These are phyloP conservation scores for Aphaenogaster floridana DNA, from an alignment of 1,140 invertebrate species.

Conservation along the genomic window DNA sequence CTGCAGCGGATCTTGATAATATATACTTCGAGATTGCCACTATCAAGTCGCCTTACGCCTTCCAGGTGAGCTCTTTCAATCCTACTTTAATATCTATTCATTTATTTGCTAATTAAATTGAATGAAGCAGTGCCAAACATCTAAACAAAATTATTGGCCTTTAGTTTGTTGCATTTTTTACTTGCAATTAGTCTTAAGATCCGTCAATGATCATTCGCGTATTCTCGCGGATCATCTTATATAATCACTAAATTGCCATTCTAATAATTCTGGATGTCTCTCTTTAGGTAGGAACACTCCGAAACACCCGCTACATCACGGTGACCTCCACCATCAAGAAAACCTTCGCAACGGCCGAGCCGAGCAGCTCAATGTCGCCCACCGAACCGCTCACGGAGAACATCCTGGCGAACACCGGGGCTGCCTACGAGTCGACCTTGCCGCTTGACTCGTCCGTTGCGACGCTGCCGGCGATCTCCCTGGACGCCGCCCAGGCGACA, in stretches of 20 bases:
- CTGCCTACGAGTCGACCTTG: conserved; percentile 91
- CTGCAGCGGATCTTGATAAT: conserved; percentile 93
- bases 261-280: not conserved
- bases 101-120: not conserved
- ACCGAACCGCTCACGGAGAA: conserved; percentile 94
- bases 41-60: conserved; percentile 95
- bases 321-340: conserved; percentile 94
- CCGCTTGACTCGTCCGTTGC: conserved; percentile 92
- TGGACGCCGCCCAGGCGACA: conserved; percentile 92
- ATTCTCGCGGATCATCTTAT: not conserved
- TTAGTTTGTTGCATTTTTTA: not conserved
- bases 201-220: not conserved
- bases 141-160: not conserved
- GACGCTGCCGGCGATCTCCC: conserved; percentile 92
- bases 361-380: conserved; percentile 87
- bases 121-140: not conserved
- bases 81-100: not conserved
- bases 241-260: not conserved
- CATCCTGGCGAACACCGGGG: conserved; percentile 92
- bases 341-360: conserved; percentile 89
- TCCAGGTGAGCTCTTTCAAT: conserved; percentile 89
- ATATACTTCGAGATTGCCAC: conserved; percentile 96
- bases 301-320: conserved; percentile 95
- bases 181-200: not conserved
- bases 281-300: conserved; percentile 93